Conservation (phyloP, 2,797 vertebrate genomes). For the Carcharodon carcharias region DNA sequence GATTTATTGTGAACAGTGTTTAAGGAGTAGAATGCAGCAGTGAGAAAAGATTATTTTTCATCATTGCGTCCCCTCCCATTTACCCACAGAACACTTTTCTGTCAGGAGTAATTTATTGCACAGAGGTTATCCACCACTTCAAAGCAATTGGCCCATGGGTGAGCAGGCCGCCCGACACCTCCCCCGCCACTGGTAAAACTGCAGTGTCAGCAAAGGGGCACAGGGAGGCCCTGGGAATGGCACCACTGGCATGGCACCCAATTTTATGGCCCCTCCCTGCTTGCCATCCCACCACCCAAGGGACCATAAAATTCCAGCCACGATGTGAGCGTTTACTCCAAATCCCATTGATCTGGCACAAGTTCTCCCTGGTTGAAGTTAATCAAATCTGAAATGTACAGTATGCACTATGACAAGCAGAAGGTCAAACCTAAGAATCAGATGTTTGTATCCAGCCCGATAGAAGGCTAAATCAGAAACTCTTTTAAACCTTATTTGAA, state of each 20-base stretch:
- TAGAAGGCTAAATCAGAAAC: neutral
- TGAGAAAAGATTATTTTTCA: neutral
- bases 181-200: too few relatives aligned
- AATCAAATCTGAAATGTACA: neutral
- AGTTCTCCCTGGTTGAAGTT: neutral
- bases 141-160: neutral
- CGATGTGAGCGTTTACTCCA: neutral
- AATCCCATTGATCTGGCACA: neutral
- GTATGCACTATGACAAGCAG: neutral
- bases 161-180: too few relatives aligned
- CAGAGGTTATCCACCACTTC: neutral
- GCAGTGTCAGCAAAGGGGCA: too few relatives aligned
- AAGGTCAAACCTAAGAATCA: neutral
- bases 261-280: too few relatives aligned
- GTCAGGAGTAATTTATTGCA: neutral
- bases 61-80: neutral
- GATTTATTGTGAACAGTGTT: neutral
- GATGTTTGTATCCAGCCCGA: neutral
- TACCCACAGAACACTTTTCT: neutral
- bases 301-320: too few relatives aligned
- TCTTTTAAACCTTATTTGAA: neutral
- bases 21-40: neutral
- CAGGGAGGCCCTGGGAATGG: too few relatives aligned
- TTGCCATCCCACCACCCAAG: too few relatives aligned
- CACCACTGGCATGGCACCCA: too few relatives aligned